A percentile compares a stretch with the other conserved stretches of the same genome.
Conservation (phyloP, 2,113 vertebrate genomes). For the Hippocampus barbouri region DNA sequence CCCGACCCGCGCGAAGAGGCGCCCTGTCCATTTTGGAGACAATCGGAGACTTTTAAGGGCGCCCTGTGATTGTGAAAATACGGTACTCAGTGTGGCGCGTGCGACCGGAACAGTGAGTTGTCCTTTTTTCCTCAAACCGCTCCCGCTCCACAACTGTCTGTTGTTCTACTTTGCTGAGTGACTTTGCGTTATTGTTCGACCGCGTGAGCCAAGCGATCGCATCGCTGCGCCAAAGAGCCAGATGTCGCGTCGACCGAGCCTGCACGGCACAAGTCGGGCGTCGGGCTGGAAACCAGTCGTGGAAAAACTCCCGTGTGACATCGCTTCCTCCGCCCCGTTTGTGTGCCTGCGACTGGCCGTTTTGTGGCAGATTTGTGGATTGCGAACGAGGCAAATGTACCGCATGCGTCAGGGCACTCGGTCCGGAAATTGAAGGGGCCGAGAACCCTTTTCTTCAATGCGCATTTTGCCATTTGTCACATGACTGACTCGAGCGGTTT, state of each 20-base stretch:
- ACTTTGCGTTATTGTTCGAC: slow-evolving; percentile 24
- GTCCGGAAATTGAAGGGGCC: background rate
- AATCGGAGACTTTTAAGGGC: too few species aligned
- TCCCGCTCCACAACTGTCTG: background rate
- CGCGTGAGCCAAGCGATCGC: slow-evolving; percentile 33
- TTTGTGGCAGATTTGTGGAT: slow-evolving; percentile 41
- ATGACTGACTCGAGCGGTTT: background rate
- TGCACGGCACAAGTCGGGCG: background rate
- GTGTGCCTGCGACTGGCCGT: slow-evolving; percentile 31
- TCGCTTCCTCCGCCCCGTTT: slow-evolving; percentile 32
- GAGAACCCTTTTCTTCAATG: too few species aligned
- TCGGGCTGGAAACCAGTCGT: too few species aligned
- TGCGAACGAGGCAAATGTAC: background rate
- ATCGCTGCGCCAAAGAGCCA: slow-evolving; percentile 9
- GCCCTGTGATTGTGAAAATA: too few species aligned
- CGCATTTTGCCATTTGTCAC: background rate
- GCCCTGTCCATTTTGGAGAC: too few species aligned
- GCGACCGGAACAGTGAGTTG: slow-evolving; percentile 28
- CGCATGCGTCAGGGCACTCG: slow-evolving; percentile 12
- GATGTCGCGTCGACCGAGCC: slow-evolving; percentile 61
- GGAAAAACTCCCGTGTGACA: background rate
- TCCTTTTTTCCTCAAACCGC: slow-evolving; percentile 9
- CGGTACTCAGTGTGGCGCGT: slow-evolving; percentile 17
- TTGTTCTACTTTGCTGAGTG: background rate
- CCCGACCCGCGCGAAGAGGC: too few species aligned